Evolutionary conservation across 1,140 invertebrate genomes (phyloP).

Genomic region (Dufourea novaeangliae): DNA sequence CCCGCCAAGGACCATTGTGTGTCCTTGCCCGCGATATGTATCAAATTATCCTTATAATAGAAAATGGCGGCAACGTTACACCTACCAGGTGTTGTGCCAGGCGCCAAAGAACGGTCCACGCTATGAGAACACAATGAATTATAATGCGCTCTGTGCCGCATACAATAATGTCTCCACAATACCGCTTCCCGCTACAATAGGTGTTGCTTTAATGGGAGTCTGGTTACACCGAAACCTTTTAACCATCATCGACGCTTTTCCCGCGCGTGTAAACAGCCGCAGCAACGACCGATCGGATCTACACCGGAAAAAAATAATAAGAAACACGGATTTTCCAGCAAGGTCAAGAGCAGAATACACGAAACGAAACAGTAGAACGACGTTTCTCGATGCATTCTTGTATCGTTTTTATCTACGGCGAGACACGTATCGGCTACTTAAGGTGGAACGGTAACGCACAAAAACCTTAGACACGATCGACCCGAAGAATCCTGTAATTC

Average conservation of each 20-base stretch:
- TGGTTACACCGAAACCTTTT: conserved; percentile 71
- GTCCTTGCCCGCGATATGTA: conserved; percentile 76
- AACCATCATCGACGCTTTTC: conserved; percentile 57
- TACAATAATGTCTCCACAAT: conserved; percentile 79
- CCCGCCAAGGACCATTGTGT: conserved; percentile 36
- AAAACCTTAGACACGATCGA: neutral
- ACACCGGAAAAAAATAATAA: neutral
- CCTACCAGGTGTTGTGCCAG: conserved; percentile 79
- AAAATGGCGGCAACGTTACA: conserved; percentile 82
- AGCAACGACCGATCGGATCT: conserved; percentile 25
- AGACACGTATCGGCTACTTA: conserved; percentile 34
- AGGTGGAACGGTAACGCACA: neutral
- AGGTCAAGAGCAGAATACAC: conserved; percentile 40
- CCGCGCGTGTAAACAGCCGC: conserved; percentile 61
- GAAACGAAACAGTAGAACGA: conserved; percentile 3
- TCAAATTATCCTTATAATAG: conserved; percentile 82
- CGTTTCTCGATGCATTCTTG: conserved; percentile 17
- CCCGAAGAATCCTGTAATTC: neutral
- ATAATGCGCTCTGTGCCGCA: conserved; percentile 74
- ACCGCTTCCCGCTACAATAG: conserved; percentile 71
- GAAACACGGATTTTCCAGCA: conserved; percentile 32
- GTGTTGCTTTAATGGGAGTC: conserved; percentile 82
- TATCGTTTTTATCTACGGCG: conserved; percentile 15
- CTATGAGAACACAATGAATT: conserved; percentile 76
- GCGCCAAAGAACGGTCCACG: conserved; percentile 67